Evolutionary conservation across 2,888 invertebrate species (phyloP), one percentile per base, ranked within the genome.

Genomic region (Drosophila vallismaia): DNA sequence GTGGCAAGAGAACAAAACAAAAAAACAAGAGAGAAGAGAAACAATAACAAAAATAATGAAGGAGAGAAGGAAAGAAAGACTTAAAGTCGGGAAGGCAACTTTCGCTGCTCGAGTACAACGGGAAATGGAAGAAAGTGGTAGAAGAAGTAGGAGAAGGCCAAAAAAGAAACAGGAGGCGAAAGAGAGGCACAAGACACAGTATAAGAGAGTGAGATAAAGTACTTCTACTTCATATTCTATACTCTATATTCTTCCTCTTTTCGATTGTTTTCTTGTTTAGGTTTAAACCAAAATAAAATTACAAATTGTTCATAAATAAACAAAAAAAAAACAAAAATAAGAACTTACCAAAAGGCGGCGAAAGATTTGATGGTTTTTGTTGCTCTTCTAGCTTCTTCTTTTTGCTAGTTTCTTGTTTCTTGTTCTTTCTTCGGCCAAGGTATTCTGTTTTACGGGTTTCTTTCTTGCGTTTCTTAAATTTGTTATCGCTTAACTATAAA

Each of bases 31-130:
- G 10, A 14, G 19, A 42, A 52, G 28, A 19, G 40, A 8, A 33
- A 24, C 28, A 19, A 56, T 38, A 24, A 56, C 19, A 14, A 48
- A 42, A 49, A 33, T 24, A 33, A 7, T 29, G 28, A 6, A 42
- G 9, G 24, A 0, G 19, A 9, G 10, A 8, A 4, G 2, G 36
- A 55, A 52, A 38, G 46, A 45, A 54, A 66, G 52, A 75, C 53
- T 73, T 74, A 77, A 88, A 88, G 80, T 80, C 88, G 77, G 88
- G 88, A 88, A 88, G 84, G 86, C 86, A 88, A 89, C 88, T 88
- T 88, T 88, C 88, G 88, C 88, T 87, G 78, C 78, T 82, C 74
- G 70, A 68, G 59, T 69, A 69, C 75, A 83, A 74, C 77, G 75
- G 70, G 55, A 75, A 79, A 64, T 62, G 53, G 28, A 28, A 55